Evolutionary conservation across 2,888 invertebrate genomes (phyloP).

Genomic region (Eilema sororculum): DNA sequence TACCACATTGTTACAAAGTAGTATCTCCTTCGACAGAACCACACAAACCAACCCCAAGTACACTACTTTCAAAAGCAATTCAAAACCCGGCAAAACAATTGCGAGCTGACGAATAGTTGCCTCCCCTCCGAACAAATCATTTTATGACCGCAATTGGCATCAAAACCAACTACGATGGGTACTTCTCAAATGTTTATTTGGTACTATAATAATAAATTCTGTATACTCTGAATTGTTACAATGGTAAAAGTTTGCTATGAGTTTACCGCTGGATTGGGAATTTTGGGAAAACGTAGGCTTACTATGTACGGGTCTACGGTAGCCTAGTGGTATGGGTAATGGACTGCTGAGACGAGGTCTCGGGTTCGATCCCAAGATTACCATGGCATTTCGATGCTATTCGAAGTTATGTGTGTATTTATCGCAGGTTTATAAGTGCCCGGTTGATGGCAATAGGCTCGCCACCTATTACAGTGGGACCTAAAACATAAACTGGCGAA

Average conservation of each 20-base stretch:
- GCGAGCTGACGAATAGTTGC: conserved; percentile 58
- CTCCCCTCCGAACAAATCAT: conserved; percentile 72
- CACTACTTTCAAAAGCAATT: conserved; percentile 26
- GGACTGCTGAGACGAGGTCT: no score
- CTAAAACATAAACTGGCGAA: no score
- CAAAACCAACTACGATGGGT: conserved; percentile 68
- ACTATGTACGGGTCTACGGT: not conserved
- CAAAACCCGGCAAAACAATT: conserved; percentile 49
- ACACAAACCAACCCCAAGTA: conserved; percentile 11
- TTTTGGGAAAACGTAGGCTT: not conserved
- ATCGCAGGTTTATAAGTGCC: no score
- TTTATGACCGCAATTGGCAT: conserved; percentile 74
- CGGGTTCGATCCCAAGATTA: no score
- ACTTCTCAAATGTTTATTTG: conserved; percentile 71
- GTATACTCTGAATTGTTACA: conserved; percentile 48
- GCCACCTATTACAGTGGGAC: no score
- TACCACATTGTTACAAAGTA: not conserved
- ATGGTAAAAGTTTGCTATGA: conserved; percentile 12
- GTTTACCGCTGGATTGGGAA: not conserved
- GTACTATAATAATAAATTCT: conserved; percentile 81
- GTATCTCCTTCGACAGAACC: conserved; percentile 10
- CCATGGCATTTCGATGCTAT: no score
- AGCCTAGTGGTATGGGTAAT: no score
- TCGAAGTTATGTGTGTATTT: no score
- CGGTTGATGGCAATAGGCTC: no score